These are phyloP conservation scores for Gadopsis bispinosus DNA, from an alignment of 2,797 vertebrate genomes.

Conservation along the genomic window DNA sequence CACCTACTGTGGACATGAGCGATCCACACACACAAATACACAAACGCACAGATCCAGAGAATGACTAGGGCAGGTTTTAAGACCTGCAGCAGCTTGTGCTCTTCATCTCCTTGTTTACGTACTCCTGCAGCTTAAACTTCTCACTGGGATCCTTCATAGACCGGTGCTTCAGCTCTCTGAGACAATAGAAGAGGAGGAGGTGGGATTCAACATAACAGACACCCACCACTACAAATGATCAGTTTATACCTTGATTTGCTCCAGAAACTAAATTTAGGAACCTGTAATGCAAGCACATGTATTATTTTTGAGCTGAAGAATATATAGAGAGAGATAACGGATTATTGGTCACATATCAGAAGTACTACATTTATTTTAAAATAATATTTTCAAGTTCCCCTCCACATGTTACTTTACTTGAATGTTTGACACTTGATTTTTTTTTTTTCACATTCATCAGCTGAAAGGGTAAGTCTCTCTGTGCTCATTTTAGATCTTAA, in stretches of 20 bases:
- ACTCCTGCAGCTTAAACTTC: conserved; percentile 93
- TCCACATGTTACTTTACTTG: background rate
- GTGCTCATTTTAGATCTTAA: background rate
- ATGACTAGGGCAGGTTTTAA: conserved; percentile 49
- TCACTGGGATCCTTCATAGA: conserved; percentile 88
- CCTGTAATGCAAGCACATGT: background rate
- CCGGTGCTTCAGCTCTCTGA: conserved; percentile 93
- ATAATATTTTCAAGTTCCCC: background rate
- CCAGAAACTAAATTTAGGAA: background rate
- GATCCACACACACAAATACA: conserved; percentile 17
- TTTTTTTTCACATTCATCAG: background rate
- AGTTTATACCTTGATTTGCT: background rate
- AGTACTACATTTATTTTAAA: background rate
- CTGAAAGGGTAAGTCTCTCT: background rate
- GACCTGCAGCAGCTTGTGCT: conserved; percentile 89
- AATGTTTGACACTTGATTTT: background rate
- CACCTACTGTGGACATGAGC: conserved; percentile 27
- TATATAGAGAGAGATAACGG: background rate
- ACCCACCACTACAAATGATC: background rate
- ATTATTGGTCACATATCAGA: background rate
- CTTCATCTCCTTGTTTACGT: conserved; percentile 90
- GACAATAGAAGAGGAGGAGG: conserved; percentile 1
- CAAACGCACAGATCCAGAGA: conserved; percentile 26
- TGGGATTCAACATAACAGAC: background rate
- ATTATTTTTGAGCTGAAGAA: background rate